These are phyloP conservation scores for Dolichomitus sp. DNA, from an alignment of 2,888 invertebrate species.

Conservation along the genomic window DNA sequence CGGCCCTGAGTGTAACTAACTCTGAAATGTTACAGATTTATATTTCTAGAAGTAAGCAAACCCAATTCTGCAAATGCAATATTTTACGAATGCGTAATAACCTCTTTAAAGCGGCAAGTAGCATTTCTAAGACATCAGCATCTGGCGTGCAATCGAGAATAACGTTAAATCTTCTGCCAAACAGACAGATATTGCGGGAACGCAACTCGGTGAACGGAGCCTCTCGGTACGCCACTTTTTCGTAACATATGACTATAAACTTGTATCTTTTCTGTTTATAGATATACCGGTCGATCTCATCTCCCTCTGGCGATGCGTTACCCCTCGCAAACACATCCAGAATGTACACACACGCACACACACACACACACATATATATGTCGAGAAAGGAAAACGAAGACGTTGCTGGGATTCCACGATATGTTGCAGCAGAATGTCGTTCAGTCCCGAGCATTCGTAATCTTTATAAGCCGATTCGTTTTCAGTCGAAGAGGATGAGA, in stretches of 20 bases:
- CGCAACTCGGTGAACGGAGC: conserved; percentile 2
- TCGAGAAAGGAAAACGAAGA: conserved; percentile 38
- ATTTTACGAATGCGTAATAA: not conserved
- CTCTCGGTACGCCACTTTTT: not conserved
- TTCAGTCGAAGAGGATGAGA: conserved; percentile 25
- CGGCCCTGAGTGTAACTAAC: not conserved
- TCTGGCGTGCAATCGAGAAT: not conserved
- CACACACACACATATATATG: not conserved
- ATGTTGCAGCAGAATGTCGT: conserved; percentile 24
- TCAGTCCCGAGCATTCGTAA: conserved; percentile 32
- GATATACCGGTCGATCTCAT: conserved; percentile 26
- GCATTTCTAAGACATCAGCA: not conserved
- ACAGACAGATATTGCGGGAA: conserved; percentile 4
- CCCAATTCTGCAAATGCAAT: not conserved
- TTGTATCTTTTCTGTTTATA: conserved; percentile 8
- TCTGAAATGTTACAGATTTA: not conserved
- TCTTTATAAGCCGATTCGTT: conserved; percentile 52
- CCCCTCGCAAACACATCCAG: conserved; percentile 2
- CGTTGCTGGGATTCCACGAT: conserved; percentile 10
- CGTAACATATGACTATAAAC: conserved; percentile 25
- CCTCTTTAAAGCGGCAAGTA: not conserved
- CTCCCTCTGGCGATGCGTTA: conserved; percentile 13
- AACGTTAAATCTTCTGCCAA: conserved; percentile 13
- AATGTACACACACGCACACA: not conserved
- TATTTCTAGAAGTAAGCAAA: not conserved